A percentile compares a stretch with the other conserved stretches of the same genome.
Evolutionary conservation across 2,113 vertebrate genomes (phyloP).

Genomic region (human (Homo sapiens)): DNA sequence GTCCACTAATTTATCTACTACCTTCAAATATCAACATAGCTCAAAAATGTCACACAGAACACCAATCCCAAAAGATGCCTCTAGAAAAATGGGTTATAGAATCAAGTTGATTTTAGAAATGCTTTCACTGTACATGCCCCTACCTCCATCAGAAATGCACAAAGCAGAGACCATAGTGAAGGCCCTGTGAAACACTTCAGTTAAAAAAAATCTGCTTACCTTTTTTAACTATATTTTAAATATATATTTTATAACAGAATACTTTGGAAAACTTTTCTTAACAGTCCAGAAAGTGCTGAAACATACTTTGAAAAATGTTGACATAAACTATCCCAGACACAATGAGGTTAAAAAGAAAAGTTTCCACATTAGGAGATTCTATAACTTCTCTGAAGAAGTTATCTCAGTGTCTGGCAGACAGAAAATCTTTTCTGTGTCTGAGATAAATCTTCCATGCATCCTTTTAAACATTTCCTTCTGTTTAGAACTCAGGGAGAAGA

Average conservation of each 20-base stretch:
- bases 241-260: constrained; percentile 5
- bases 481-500: background rate
- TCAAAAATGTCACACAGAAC: background rate
- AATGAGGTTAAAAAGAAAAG: constrained; percentile 59
- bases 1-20: background rate
- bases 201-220: background rate
- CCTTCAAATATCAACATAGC: background rate
- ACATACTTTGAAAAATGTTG: constrained; percentile 30
- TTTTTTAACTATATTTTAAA: background rate
- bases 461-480: background rate
- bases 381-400: background rate
- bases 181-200: background rate
- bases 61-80: background rate
- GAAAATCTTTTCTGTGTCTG: constrained; percentile 1
- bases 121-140: background rate
- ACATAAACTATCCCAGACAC: constrained; percentile 35
- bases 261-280: constrained; percentile 30
- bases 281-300: background rate
- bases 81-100: background rate
- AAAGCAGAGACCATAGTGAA: background rate
- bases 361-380: constrained; percentile 7
- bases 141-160: background rate
- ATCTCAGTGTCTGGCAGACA: background rate
- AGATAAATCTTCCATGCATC: constrained; percentile 24
- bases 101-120: constrained; percentile 17